Conservation (phyloP, 2,113 vertebrate species). For the Tapirus terrestris region DNA sequence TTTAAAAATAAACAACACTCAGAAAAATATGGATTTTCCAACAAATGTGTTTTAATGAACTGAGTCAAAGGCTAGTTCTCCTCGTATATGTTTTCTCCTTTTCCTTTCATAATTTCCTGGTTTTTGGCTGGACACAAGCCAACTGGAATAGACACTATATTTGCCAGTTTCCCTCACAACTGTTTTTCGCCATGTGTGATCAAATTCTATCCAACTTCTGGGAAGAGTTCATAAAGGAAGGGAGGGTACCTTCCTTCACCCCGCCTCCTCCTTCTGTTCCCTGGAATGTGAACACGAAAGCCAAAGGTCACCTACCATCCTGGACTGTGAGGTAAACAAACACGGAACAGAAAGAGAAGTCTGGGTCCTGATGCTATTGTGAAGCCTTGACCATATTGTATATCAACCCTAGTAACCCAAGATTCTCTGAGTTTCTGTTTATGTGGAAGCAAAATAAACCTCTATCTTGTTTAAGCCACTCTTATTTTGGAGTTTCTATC, state of each 20-base stretch:
- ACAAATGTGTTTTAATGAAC: not conserved
- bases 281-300: not conserved
- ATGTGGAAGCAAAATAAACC: not conserved
- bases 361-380: not conserved
- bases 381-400: not conserved
- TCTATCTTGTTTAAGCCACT: not conserved
- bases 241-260: not conserved
- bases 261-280: not conserved
- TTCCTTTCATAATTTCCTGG: not conserved
- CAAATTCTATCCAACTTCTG: not conserved
- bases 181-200: no score
- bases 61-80: not conserved
- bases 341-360: not conserved
- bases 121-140: not conserved
- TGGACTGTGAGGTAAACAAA: not conserved
- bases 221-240: not conserved
- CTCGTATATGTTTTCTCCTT: not conserved
- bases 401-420: not conserved
- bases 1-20: not conserved
- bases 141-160: no score
- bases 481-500: not conserved
- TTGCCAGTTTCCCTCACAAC: not conserved
- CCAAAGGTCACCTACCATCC: not conserved
- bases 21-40: not conserved
- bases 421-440: not conserved